These are phyloP conservation scores for Cataglyphis hispanica DNA, from an alignment of 1,140 invertebrate species.

Conservation along the genomic window DNA sequence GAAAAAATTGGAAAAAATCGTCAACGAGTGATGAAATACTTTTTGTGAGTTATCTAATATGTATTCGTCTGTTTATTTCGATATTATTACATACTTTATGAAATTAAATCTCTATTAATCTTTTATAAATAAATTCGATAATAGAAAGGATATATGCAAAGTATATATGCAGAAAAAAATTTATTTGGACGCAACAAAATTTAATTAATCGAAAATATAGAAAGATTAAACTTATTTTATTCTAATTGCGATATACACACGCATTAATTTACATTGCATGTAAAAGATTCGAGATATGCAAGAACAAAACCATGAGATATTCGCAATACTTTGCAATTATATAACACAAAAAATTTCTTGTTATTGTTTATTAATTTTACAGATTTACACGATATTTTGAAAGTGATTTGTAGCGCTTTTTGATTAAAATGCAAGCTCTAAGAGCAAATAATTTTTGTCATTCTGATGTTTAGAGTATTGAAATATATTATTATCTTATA, in stretches of 20 bases:
- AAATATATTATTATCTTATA: too few relatives aligned
- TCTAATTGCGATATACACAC: background rate
- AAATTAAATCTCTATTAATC: background rate
- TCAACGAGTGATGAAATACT: background rate
- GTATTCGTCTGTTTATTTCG: background rate
- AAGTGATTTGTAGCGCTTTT: background rate
- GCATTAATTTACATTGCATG: too few relatives aligned
- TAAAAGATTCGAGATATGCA: background rate
- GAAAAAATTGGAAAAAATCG: background rate
- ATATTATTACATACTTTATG: background rate
- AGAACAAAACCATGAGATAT: background rate
- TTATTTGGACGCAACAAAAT: background rate
- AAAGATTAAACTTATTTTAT: background rate
- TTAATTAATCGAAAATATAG: background rate
- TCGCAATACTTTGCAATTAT: background rate
- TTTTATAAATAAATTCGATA: background rate
- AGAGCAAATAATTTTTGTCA: background rate
- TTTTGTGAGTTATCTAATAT: constrained; percentile 2
- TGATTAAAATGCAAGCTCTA: background rate
- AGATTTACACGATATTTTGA: background rate
- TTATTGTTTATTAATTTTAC: background rate
- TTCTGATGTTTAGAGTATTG: too few relatives aligned
- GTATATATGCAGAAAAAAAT: background rate
- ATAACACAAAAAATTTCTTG: too few relatives aligned
- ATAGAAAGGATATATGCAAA: background rate